A percentile compares a stretch with the other conserved stretches of the same genome.
Conservation (phyloP, 2,113 vertebrate species). For the Vicugna pacos region DNA sequence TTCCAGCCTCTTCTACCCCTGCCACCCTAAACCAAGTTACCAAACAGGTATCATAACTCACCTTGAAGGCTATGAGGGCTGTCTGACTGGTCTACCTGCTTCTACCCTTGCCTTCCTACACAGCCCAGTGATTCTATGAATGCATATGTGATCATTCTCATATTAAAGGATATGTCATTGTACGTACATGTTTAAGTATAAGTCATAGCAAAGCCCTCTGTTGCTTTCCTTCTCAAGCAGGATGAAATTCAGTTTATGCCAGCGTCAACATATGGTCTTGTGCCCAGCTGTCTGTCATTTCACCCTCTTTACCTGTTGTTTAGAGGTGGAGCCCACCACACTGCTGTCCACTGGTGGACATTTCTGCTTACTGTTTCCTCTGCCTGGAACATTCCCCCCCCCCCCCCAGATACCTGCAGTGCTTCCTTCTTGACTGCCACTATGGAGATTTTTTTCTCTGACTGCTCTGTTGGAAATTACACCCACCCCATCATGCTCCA, state of each 20-base stretch:
- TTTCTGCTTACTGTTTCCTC: not conserved
- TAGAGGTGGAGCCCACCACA: not conserved
- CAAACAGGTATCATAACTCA: no score
- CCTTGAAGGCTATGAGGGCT: not conserved
- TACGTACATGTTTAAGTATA: not conserved
- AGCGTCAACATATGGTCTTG: not conserved
- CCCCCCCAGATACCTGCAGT: no score
- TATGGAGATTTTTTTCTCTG: not conserved
- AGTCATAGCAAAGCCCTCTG: no score
- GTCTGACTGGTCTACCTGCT: no score
- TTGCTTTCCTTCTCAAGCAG: not conserved
- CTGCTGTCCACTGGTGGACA: not conserved
- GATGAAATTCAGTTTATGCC: not conserved
- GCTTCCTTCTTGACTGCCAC: not conserved
- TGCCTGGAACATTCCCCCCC: no score
- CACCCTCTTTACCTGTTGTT: not conserved
- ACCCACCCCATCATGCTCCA: no score
- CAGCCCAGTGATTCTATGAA: not conserved
- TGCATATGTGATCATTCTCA: not conserved
- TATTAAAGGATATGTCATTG: not conserved
- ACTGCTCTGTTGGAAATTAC: not conserved
- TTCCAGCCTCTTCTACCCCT: rapidly evolving
- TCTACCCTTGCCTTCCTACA: not conserved
- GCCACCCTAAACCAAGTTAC: not conserved
- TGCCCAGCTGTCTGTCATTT: not conserved